Conservation (phyloP, 2,888 invertebrate genomes). For the Ectemnius lituratus region DNA sequence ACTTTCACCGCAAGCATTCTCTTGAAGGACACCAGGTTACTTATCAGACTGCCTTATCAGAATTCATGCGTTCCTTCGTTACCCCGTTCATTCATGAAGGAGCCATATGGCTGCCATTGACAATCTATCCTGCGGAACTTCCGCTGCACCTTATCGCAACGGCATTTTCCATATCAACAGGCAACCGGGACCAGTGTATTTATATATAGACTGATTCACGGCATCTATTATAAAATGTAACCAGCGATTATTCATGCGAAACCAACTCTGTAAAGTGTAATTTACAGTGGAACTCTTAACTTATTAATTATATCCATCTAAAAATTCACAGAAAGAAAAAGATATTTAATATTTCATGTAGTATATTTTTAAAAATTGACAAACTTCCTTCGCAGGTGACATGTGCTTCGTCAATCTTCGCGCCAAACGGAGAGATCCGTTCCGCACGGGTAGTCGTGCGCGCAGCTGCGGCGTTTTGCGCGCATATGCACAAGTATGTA, state of each 20-base stretch:
- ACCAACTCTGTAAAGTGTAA: too few species aligned
- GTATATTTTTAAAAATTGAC: too few species aligned
- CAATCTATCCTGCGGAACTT: slow-evolving; percentile 35
- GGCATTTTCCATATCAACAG: neutral
- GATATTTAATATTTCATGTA: too few species aligned
- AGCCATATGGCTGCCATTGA: slow-evolving; percentile 55
- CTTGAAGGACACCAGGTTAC: slow-evolving; percentile 12
- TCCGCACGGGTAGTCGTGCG: slow-evolving; percentile 19
- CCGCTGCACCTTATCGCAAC: slow-evolving; percentile 37
- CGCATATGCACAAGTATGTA: too few species aligned
- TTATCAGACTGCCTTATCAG: slow-evolving; percentile 29
- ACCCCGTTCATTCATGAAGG: slow-evolving; percentile 46
- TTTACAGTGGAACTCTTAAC: too few species aligned
- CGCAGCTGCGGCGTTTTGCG: slow-evolving; percentile 57
- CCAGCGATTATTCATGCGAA: too few species aligned
- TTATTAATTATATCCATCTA: too few species aligned
- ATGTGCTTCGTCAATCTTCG: slow-evolving; percentile 14
- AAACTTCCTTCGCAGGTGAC: neutral
- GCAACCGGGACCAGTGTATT: neutral
- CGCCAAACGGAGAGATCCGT: slow-evolving; percentile 18
- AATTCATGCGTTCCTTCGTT: slow-evolving; percentile 38
- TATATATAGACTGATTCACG: neutral
- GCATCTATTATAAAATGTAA: neutral
- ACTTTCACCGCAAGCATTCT: neutral
- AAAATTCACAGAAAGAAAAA: too few species aligned